Evolutionary conservation across 1,140 invertebrate genomes (phyloP).

Genomic region (Caenorhabditis latens): DNA sequence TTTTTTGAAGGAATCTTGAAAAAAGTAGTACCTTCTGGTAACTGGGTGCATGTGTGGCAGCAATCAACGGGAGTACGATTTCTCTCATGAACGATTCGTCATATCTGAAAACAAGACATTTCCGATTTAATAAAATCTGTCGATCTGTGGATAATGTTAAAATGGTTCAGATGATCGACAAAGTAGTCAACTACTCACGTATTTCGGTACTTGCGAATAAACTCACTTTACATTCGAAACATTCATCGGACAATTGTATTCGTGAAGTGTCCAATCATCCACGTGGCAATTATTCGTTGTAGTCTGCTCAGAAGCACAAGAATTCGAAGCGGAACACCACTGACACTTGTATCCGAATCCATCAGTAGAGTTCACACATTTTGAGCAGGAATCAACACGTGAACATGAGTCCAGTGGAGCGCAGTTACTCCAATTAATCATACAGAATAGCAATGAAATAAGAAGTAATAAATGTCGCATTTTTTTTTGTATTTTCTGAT

Average conservation of each 20-base stretch:
- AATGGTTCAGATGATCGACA: not conserved
- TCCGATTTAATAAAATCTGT: not conserved
- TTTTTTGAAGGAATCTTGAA: too few species aligned
- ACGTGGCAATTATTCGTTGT: constrained; percentile 31
- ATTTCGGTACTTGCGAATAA: not conserved
- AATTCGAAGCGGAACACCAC: constrained; percentile 36
- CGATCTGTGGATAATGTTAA: not conserved
- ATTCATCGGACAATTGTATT: constrained; percentile 56
- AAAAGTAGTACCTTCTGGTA: not conserved
- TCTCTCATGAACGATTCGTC: constrained; percentile 60
- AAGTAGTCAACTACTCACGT: not conserved
- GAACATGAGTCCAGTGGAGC: constrained; percentile 6
- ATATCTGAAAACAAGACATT: constrained; percentile 8
- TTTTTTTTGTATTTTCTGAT: not conserved
- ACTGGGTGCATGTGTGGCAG: constrained; percentile 27
- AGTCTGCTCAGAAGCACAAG: constrained; percentile 46
- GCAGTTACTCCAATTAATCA: not conserved
- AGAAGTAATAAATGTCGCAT: not conserved
- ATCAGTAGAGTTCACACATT: constrained; percentile 52
- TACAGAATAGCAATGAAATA: not conserved
- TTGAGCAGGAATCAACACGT: not conserved
- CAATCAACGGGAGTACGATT: constrained; percentile 58
- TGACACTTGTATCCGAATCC: constrained; percentile 32
- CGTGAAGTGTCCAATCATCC: constrained; percentile 39
- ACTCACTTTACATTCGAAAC: constrained; percentile 39